These are phyloP conservation scores for Amblyopsis hoosieri DNA, from an alignment of 2,797 vertebrate genomes.

Conservation along the genomic window DNA sequence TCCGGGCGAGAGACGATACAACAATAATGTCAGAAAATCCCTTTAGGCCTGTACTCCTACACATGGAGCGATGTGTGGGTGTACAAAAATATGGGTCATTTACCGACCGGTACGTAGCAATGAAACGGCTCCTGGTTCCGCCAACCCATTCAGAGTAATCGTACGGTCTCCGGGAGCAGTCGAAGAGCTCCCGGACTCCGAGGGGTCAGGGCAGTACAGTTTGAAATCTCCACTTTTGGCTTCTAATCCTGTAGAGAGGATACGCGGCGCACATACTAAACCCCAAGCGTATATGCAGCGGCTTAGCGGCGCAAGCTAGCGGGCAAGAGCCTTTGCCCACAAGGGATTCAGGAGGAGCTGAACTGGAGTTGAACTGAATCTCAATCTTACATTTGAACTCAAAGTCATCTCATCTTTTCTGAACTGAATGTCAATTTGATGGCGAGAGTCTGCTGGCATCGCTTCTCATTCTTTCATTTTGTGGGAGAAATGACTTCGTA, in stretches of 20 bases:
- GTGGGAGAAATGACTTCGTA: too few species aligned
- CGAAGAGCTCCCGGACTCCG: slow-evolving; percentile 10
- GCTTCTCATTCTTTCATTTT: too few species aligned
- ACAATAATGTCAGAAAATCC: slow-evolving; percentile 10
- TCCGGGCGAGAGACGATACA: not conserved
- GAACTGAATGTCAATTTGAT: too few species aligned
- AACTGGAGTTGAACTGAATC: slow-evolving; percentile 28
- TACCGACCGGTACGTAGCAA: not conserved
- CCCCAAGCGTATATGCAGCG: slow-evolving; percentile 19
- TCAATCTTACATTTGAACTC: too few species aligned
- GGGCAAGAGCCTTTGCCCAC: not conserved
- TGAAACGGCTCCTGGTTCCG: not conserved
- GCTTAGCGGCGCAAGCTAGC: slow-evolving; percentile 21
- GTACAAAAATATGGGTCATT: slow-evolving; percentile 11
- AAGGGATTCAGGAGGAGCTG: slow-evolving; percentile 10
- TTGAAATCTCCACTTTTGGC: slow-evolving; percentile 29
- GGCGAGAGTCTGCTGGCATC: too few species aligned
- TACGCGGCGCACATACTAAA: not conserved
- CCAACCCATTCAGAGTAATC: slow-evolving; percentile 14
- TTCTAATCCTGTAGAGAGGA: slow-evolving; percentile 16
- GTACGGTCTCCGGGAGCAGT: too few species aligned
- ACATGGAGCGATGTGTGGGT: slow-evolving; percentile 8
- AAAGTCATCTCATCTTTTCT: not conserved
- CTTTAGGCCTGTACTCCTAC: not conserved
- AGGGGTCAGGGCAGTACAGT: slow-evolving; percentile 9